Evolutionary conservation across 2,888 invertebrate genomes (phyloP).

Genomic region (Drosophila bunnanda): DNA sequence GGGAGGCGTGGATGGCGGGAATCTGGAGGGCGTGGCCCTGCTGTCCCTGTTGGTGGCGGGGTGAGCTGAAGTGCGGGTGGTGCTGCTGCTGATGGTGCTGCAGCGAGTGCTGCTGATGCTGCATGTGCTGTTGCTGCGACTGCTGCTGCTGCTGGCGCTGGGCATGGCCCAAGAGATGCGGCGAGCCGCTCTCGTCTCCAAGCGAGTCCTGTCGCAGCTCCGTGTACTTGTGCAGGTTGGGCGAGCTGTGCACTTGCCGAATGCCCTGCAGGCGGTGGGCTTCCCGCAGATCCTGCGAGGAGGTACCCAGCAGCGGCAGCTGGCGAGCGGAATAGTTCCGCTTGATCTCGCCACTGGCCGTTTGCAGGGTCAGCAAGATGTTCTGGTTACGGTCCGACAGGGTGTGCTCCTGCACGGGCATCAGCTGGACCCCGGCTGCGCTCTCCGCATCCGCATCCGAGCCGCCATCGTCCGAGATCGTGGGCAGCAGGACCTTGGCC

Average conservation of each 20-base stretch:
- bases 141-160: conserved; percentile 63
- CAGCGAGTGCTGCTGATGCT: conserved; percentile 50
- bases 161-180: conserved; percentile 73
- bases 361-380: conserved; percentile 83
- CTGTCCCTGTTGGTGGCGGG: conserved; percentile 54
- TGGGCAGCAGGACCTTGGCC: conserved; percentile 80
- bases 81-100: conserved; percentile 45
- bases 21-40: conserved; percentile 78
- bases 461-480: conserved; percentile 80
- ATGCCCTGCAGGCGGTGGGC: conserved; percentile 73
- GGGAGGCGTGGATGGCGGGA: conserved; percentile 83
- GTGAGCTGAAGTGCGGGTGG: conserved; percentile 61
- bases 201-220: conserved; percentile 68
- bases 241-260: conserved; percentile 84
- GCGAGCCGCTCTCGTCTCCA: conserved; percentile 71
- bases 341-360: conserved; percentile 84
- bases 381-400: conserved; percentile 80
- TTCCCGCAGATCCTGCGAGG: conserved; percentile 82
- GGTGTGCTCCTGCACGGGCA: conserved; percentile 69
- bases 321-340: conserved; percentile 84
- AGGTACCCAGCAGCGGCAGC: conserved; percentile 81
- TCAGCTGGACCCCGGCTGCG: conserved; percentile 49
- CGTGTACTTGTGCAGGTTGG: conserved; percentile 83
- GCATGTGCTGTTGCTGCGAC: conserved; percentile 42
- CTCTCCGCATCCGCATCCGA: conserved; percentile 72